Base-by-base conservation (phyloP, 2,113 vertebrate genomes). In the Sebastes schlegelii region DNA sequence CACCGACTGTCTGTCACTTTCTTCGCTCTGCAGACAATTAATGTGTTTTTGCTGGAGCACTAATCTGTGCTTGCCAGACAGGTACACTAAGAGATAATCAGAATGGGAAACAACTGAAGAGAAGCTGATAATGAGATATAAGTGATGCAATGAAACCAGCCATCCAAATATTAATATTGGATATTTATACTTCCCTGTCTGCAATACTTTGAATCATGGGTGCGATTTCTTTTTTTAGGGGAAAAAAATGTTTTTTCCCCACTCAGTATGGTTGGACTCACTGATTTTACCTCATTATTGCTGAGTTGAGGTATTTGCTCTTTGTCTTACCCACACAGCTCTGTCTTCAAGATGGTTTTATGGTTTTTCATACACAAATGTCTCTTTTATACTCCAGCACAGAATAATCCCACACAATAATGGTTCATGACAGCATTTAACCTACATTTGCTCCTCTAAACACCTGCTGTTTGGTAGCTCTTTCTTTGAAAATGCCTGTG, bases 61-160 rank as follows among this genome's bases (percentile, higher is more conserved):
- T 76, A 48, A 76, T 74, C 86, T 60, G 61, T 72, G 45, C 81
- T 62, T 63, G 63, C 42, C 60, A 80, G 63, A 79, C 82, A 71
- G 66, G 60, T 67, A 49, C 26, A 67, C 63, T 52, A 26, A 77
- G 40, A 65, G 66, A 77, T 80, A 11, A 69, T 68, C 73, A 52
- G 60, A 78, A 49, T 21, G 8, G 51, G 8, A 58, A 26, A 58
- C 2, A 42, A 69, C 5, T 21, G 34, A 42, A 43, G 9, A 65
- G 23, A 73, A 52, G 40, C 60, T 69, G 77, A 80, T 42, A 48
- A 10, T 8, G 54, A 72, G 34, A 19, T 40, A 68, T 61, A 69
- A 80, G 64, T 46, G 45, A 69, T 66, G 52, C 16, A 52, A 26
- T 77, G 46, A 74, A 85, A 48, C 2, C 57, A 86, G 14, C 48